These are phyloP conservation scores for Rhopalosiphum padi DNA, from an alignment of 1,140 invertebrate genomes.

Conservation along the genomic window DNA sequence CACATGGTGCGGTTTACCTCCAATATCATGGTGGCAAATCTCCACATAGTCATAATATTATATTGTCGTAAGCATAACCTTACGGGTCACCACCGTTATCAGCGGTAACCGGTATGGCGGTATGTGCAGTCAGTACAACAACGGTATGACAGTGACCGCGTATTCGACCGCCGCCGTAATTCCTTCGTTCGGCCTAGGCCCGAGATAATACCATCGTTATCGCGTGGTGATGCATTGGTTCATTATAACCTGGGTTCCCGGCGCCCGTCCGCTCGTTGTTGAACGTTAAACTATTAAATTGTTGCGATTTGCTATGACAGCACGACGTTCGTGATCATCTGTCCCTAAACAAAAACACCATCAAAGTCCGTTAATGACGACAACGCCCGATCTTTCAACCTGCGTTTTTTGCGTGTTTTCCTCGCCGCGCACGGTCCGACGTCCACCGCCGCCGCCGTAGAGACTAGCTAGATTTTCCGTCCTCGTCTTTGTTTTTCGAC, in stretches of 20 bases:
- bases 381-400: not conserved
- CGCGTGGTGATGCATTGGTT: not conserved
- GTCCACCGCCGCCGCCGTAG: not conserved
- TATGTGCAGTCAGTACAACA: not conserved
- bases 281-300: not conserved
- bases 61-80: too few relatives aligned
- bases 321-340: not conserved
- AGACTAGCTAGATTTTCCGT: not conserved
- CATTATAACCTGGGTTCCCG: not conserved
- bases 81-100: not conserved
- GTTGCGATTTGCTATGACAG: not conserved
- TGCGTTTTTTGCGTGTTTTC: not conserved
- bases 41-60: not conserved
- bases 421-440: not conserved
- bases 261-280: not conserved
- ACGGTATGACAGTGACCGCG: not conserved
- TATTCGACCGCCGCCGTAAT: not conserved
- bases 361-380: not conserved
- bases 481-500: not conserved
- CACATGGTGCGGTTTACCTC: not conserved
- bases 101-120: not conserved
- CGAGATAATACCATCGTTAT: not conserved
- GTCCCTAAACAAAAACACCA: not conserved
- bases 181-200: not conserved
- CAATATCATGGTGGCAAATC: not conserved